Base-by-base conservation (phyloP, 2,888 invertebrate genomes). In the Lasioglossum zephyrum region DNA sequence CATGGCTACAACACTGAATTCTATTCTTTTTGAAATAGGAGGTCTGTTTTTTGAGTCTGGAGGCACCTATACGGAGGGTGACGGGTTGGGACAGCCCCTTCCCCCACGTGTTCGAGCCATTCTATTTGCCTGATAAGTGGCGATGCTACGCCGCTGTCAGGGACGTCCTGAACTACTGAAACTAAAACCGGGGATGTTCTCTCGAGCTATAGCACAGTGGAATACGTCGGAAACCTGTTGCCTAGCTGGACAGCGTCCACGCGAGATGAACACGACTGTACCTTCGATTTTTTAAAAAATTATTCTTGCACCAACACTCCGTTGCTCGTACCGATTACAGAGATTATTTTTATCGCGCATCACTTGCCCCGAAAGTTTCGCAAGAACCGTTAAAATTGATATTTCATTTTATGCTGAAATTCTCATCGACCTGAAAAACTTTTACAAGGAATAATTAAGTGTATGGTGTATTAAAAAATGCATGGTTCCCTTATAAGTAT, bases 31-130 rank as follows among this genome's bases (percentile, higher is more conserved):
- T 0, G 3, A 36, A 44, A 60, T 96, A 99, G 98, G 97, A 98
- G 93, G 97, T 98, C 92, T 99, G 99, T 94, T 99, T 99, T 95
- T 96, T 99, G 69, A 97, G 98, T 94, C 96, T 99, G 91, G 99
- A 99, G 95, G 98, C 99, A 0, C 99, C 99, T 0, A 96, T 99
- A 22, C 95, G 96, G 72, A 96, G 99, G 88, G 98, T 99, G 74
- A 97, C 98, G 41, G 99, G 99, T 18, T 99, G 98, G 97, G 99
- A 99, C 96, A 98, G 99, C 4, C 99, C 99, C 18, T 99, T 99
- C 96, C 99, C 99, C 8, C 99, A 99, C 95, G 97, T 99, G 74
- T 99, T 97, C 95, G 99, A 99, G 95, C 98, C 98, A 0, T 98
- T 99, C 95, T 99, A 99, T 96, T 95, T 99, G 90, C 99, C 99